Conservation (phyloP, 2,113 vertebrate species). For the Ancistrus triradiatus region DNA sequence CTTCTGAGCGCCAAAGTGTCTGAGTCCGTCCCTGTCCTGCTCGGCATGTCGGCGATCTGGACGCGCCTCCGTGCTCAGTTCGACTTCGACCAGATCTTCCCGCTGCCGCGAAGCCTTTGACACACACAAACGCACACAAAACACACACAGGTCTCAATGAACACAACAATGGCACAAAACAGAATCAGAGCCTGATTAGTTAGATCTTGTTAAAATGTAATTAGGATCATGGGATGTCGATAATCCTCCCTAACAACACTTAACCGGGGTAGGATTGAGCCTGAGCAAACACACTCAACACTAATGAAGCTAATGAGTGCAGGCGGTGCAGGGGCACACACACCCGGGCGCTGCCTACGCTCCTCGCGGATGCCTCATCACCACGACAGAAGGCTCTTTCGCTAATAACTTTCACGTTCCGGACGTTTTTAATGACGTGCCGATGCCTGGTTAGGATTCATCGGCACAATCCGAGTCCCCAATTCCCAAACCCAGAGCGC, state of each 20-base stretch:
- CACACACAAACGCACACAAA: constrained; percentile 8
- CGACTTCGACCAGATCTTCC: constrained; percentile 98
- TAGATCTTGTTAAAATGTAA: constrained; percentile 35
- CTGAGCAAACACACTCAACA: constrained; percentile 27
- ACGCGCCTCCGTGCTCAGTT: constrained; percentile 71
- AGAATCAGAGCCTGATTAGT: constrained; percentile 20
- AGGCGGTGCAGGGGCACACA: constrained; percentile 40
- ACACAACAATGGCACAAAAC: neutral
- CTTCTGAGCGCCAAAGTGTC: constrained; percentile 48
- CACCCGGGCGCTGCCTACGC: neutral
- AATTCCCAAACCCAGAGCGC: neutral
- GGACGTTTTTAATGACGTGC: neutral
- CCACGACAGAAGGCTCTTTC: neutral
- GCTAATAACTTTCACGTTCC: neutral
- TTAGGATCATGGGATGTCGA: constrained; percentile 33
- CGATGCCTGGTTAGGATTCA: neutral
- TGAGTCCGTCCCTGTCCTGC: constrained; percentile 37
- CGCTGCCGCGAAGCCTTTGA: constrained; percentile 87
- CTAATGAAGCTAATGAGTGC: constrained; percentile 25
- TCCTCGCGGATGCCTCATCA: neutral
- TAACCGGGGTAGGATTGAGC: constrained; percentile 19
- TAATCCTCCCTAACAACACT: constrained; percentile 30
- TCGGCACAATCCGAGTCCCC: neutral
- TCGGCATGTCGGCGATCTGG: constrained; percentile 37
- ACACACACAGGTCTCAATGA: neutral